Evolutionary conservation across 2,797 vertebrate species (phyloP), one percentile per base, ranked within the genome.

Genomic region (Microctenopoma stevenorrisi): DNA sequence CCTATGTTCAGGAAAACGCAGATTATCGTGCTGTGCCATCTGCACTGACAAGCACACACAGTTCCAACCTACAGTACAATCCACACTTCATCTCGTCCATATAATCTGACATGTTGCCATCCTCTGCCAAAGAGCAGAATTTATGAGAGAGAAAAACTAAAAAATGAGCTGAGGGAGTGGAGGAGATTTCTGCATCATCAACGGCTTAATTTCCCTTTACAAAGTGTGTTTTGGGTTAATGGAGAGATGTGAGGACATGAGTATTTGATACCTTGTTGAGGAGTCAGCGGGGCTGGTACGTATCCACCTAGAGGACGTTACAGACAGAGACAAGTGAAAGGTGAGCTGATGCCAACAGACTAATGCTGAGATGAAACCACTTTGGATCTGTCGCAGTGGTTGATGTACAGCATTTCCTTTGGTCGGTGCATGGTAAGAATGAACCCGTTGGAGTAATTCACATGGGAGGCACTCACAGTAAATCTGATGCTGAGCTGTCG

Each of bases 211-310:
- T 16, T 49, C 7, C 4, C 15, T 49, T 59, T 4, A 35, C 28
- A 30, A 43, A 12, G 15, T 56, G 2, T 16, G 15, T 14, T 67
- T 35, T 37, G 4, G 16, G 38, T 57, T 48, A 30, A 25, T 9
- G 22, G 9, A 47, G 35, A 55, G 51, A 38, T 40, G 47, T 67
- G 54, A 70, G 49, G 13, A 52, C 2, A 26, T 38, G 28, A 7
- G 16, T 18, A 26, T 76, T 52, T 35, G 54, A 47, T 91, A 95
- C 94, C 94, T 94, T 95, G 94, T 61, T 94, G 94, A 68, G 90
- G 91, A 81, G 94, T 91, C 81, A 94, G 84, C 22, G 82, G 87
- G 48, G 92, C 91, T 4, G 88, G 85, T 7, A 86, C 91, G 47
- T 92, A 94, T 86, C 87, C 92, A 82, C 88, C 91, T 92, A 48